These are phyloP conservation scores for Eudyptes chrysolophus DNA, from an alignment of 2,113 vertebrate genomes.

Conservation along the genomic window DNA sequence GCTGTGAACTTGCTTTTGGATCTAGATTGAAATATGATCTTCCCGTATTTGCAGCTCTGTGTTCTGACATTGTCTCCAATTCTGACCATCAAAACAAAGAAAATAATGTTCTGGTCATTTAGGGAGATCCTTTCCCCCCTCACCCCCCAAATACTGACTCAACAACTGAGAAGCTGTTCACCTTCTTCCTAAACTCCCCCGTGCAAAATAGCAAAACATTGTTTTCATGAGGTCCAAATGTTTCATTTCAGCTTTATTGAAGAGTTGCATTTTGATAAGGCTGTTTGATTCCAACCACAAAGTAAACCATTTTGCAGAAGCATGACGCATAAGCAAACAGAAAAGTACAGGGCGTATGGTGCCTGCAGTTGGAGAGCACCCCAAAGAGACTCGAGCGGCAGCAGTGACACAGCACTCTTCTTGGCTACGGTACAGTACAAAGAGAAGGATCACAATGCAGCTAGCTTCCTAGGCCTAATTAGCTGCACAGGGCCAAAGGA, in stretches of 20 bases:
- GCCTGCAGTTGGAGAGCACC: constrained; percentile 13
- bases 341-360: constrained; percentile 3
- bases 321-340: constrained; percentile 1
- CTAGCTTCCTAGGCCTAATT: not conserved
- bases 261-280: not conserved
- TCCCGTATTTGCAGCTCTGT: not conserved
- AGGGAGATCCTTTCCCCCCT: not conserved
- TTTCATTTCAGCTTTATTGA: not conserved
- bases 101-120: not conserved
- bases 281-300: not conserved
- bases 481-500: not conserved
- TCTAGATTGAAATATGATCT: not conserved
- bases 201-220: not conserved
- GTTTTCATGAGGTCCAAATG: not conserved
- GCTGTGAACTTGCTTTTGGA: not conserved
- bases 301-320: not conserved
- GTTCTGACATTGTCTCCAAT: not conserved
- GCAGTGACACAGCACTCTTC: constrained; percentile 16
- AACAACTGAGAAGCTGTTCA: not conserved
- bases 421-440: not conserved
- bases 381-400: not conserved
- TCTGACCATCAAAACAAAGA: not conserved
- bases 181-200: not conserved
- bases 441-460: not conserved
- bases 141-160: not conserved